Conservation (phyloP, 1,140 invertebrate species). For the Antheraea mylitta region DNA sequence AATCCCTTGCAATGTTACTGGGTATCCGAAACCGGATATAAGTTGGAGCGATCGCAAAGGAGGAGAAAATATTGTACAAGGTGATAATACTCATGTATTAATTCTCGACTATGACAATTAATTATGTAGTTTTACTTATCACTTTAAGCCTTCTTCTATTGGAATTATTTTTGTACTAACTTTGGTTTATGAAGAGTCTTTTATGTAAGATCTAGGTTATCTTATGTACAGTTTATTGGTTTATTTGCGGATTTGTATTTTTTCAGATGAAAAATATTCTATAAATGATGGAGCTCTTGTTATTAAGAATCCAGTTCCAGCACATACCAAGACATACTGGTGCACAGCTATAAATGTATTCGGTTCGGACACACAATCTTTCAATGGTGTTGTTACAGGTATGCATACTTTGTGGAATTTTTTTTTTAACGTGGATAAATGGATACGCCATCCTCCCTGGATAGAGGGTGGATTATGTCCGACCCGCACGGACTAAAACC, state of each 20-base stretch:
- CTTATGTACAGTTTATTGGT: no score
- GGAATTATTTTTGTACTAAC: no score
- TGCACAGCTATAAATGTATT: slow-evolving; percentile 17
- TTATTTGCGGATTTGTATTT: neutral
- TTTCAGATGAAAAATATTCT: slow-evolving; percentile 18
- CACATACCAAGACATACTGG: slow-evolving; percentile 4
- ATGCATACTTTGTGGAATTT: neutral
- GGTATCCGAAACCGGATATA: slow-evolving; percentile 15
- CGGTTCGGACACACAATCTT: neutral
- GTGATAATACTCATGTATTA: neutral
- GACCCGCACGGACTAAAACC: no score
- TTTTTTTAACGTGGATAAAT: no score
- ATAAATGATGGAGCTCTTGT: slow-evolving; percentile 15
- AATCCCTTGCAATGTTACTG: slow-evolving; percentile 16
- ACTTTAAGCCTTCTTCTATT: no score
- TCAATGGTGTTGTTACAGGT: slow-evolving; percentile 3
- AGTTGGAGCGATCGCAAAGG: slow-evolving; percentile 8
- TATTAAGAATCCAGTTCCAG: slow-evolving; percentile 5
- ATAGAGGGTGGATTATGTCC: no score
- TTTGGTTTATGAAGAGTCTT: no score
- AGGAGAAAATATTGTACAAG: slow-evolving; percentile 6
- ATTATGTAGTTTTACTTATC: no score
- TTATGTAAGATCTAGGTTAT: no score
- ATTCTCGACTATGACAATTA: no score
- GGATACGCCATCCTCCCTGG: no score